Conservation (phyloP, 2,113 vertebrate species). For the Tachycineta bicolor region DNA sequence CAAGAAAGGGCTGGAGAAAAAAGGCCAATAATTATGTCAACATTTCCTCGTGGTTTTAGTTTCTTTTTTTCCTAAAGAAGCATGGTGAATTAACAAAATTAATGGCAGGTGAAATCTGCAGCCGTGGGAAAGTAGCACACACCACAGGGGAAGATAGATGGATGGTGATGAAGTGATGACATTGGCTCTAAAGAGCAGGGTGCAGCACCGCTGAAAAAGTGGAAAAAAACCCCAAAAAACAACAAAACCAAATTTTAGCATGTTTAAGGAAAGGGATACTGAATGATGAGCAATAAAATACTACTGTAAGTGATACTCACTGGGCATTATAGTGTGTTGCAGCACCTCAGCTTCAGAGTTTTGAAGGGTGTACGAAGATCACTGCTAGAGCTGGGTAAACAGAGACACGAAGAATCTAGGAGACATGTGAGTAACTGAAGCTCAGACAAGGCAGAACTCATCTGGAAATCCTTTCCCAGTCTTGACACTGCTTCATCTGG, state of each 20-base stretch:
- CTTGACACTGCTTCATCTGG: background rate
- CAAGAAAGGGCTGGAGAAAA: background rate
- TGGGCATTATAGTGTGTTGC: background rate
- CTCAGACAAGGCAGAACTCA: background rate
- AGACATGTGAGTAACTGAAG: background rate
- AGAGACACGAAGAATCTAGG: fast-evolving
- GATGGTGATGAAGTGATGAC: background rate
- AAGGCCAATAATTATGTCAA: background rate
- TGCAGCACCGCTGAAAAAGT: background rate
- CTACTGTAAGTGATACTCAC: background rate
- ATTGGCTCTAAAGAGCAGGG: background rate
- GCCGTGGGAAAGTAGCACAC: background rate
- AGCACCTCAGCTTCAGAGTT: background rate
- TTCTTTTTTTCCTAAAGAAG: background rate
- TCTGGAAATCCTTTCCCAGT: background rate
- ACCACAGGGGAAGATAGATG: background rate
- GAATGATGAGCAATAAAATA: background rate
- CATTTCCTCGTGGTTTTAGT: background rate
- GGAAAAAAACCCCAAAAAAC: no score
- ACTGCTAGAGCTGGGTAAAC: background rate
- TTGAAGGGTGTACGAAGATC: background rate
- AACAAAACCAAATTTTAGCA: background rate
- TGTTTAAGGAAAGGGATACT: background rate
- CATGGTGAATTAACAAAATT: background rate
- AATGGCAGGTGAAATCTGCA: background rate